Conservation (phyloP, 2,888 invertebrate species). For the Lasioglossum morio region DNA sequence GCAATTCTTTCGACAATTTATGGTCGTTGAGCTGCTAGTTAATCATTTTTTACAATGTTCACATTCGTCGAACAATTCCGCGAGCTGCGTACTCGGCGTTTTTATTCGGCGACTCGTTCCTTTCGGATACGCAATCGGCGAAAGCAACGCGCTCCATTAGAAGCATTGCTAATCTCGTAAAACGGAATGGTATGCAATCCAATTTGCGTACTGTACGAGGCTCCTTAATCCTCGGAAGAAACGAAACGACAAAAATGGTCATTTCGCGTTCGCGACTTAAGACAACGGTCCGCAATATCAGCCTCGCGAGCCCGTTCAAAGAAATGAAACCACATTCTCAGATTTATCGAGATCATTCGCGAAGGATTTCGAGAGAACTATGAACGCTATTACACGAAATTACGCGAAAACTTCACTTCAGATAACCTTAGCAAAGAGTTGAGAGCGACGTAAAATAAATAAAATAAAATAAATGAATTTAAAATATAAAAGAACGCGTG, state of each 20-base stretch:
- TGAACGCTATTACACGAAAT: not conserved
- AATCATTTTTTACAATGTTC: too few species aligned
- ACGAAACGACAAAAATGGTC: not conserved
- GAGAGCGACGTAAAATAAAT: too few species aligned
- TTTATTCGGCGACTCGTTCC: not conserved
- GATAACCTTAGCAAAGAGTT: too few species aligned
- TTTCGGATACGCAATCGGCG: not conserved
- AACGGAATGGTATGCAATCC: slow-evolving; percentile 16
- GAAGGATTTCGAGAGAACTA: not conserved
- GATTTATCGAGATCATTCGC: not conserved
- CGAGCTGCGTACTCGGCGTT: not conserved
- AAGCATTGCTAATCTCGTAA: slow-evolving; percentile 33
- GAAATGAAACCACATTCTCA: not conserved
- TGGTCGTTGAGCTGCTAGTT: too few species aligned
- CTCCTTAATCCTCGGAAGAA: slow-evolving; percentile 22
- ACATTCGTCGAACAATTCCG: too few species aligned
- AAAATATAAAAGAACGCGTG: not conserved
- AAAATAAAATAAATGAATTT: too few species aligned
- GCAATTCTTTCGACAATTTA: too few species aligned
- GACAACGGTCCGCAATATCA: not conserved
- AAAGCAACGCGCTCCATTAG: not conserved
- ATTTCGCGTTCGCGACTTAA: not conserved
- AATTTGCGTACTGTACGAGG: slow-evolving; percentile 4
- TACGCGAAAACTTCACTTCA: not conserved
- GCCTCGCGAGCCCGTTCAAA: not conserved